Evolutionary conservation across 2,113 vertebrate genomes (phyloP).

Genomic region (Hemiscyllium ocellatum): DNA sequence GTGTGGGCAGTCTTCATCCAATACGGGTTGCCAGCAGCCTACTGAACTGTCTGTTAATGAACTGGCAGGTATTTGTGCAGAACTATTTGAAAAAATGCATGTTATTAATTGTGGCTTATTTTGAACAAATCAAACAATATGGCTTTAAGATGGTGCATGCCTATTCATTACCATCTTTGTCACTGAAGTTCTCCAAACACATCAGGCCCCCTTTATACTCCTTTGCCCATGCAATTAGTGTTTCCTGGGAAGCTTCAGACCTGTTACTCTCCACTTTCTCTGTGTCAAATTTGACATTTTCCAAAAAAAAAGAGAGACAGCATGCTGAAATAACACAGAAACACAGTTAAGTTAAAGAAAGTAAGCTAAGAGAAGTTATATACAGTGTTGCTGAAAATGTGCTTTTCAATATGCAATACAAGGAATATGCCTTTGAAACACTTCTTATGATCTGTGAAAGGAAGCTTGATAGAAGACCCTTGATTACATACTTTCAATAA

Average conservation of each 20-base stretch:
- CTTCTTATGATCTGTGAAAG: background rate
- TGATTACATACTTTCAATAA: background rate
- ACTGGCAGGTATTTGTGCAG: background rate
- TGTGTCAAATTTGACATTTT: background rate
- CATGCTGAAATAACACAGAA: background rate
- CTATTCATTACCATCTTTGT: background rate
- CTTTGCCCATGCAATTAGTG: background rate
- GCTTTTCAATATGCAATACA: background rate
- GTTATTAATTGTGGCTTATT: background rate
- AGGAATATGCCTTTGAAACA: background rate
- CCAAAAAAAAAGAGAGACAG: background rate
- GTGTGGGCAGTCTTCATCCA: background rate
- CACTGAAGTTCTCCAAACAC: background rate
- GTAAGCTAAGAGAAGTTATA: background rate
- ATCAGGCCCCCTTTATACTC: background rate
- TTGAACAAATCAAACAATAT: background rate
- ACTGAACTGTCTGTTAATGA: background rate
- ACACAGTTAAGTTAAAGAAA: background rate
- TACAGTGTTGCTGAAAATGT: background rate
- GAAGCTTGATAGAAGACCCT: background rate
- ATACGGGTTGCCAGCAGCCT: background rate
- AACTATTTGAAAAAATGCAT: background rate
- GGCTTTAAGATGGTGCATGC: background rate
- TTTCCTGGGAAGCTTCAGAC: background rate
- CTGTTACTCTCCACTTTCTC: background rate